Percentiles rank a stretch among this genome's conserved stretches.
These are phyloP conservation scores for Misgurnus mizolepis DNA, from an alignment of 2,113 vertebrate species.

Conservation along the genomic window DNA sequence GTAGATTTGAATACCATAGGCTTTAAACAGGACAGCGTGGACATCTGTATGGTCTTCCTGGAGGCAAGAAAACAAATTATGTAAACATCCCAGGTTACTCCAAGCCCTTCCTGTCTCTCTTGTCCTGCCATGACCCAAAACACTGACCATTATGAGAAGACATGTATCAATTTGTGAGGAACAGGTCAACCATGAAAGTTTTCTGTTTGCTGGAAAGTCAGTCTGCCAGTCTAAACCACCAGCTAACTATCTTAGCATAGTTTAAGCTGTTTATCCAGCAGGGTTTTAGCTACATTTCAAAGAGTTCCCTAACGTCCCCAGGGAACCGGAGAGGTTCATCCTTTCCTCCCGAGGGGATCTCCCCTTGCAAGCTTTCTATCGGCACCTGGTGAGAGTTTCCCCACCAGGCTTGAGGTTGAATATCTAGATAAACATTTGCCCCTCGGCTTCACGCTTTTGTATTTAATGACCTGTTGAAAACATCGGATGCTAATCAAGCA, in stretches of 20 bases:
- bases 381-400: conserved; percentile 37
- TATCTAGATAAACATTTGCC: conserved; percentile 49
- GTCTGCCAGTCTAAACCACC: no score
- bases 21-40: background rate
- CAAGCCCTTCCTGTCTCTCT: conserved; percentile 7
- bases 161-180: background rate
- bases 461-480: conserved; percentile 54
- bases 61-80: conserved; percentile 34
- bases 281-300: no score
- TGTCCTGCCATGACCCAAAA: conserved; percentile 44
- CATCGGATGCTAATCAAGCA: conserved; percentile 56
- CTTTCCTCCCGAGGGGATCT: no score
- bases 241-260: no score
- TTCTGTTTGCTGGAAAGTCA: no score
- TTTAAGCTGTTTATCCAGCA: no score
- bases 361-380: background rate
- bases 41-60: conserved; percentile 36
- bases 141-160: background rate
- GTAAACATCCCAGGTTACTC: conserved; percentile 36
- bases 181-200: no score
- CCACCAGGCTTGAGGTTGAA: conserved; percentile 15
- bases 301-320: no score
- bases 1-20: background rate
- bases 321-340: background rate
- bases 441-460: conserved; percentile 21